Evolutionary conservation across 2,888 invertebrate genomes (phyloP).

Genomic region (Agrotis puta): DNA sequence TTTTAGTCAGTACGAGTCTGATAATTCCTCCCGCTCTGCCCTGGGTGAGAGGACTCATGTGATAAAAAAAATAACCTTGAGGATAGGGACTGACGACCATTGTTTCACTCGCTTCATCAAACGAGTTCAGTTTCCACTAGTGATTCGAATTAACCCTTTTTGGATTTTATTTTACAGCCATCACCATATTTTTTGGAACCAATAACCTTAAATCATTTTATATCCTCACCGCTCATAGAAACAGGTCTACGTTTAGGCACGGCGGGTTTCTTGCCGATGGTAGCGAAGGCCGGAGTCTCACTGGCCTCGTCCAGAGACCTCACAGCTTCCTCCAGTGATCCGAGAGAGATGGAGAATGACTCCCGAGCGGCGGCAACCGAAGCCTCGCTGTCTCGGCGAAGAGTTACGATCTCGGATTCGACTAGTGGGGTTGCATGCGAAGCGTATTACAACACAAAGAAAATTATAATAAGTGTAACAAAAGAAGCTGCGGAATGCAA

Average conservation of each 20-base stretch:
- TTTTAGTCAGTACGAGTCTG: too few relatives aligned
- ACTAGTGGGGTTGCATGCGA: slow-evolving; percentile 77
- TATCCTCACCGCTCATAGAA: slow-evolving; percentile 91
- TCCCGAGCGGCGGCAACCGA: slow-evolving; percentile 85
- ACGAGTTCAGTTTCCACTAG: too few relatives aligned
- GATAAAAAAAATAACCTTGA: too few relatives aligned
- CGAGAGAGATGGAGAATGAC: slow-evolving; percentile 88
- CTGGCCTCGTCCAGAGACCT: slow-evolving; percentile 84
- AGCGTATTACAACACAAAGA: slow-evolving; percentile 68
- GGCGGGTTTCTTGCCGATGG: slow-evolving; percentile 88
- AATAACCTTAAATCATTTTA: too few relatives aligned
- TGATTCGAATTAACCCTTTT: too few relatives aligned
- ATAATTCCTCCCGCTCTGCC: too few relatives aligned
- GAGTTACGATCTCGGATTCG: slow-evolving; percentile 89
- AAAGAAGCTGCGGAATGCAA: too few relatives aligned
- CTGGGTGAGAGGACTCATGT: too few relatives aligned
- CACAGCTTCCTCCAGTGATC: slow-evolving; percentile 87
- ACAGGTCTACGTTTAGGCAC: slow-evolving; percentile 91
- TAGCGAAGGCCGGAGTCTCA: slow-evolving; percentile 85
- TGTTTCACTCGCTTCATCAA: too few relatives aligned
- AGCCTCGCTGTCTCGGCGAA: slow-evolving; percentile 89
- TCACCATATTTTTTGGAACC: too few relatives aligned
- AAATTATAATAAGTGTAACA: slow-evolving; percentile 16
- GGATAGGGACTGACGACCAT: too few relatives aligned
- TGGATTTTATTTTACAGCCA: too few relatives aligned